phyloP scores from a whole-genome alignment of 2,888 invertebrate species.

The Chelonus formosanus region DNA sequence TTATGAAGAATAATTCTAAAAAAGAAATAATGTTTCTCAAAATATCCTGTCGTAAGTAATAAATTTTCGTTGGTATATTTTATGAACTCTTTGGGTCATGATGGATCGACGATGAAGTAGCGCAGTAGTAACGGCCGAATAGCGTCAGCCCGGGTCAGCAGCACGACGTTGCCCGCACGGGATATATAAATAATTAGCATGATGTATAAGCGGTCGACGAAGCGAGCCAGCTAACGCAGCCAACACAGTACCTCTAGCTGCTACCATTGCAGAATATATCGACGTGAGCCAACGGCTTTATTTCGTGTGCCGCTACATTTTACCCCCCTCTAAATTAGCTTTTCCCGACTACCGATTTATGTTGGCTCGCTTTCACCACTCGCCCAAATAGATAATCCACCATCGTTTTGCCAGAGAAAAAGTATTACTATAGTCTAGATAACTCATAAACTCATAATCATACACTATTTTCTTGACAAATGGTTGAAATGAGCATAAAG shows the following conservation, averaged over 20 bases:
- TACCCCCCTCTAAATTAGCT: slow-evolving; percentile 55
- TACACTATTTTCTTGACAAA: slow-evolving; percentile 26
- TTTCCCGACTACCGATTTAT: slow-evolving; percentile 51
- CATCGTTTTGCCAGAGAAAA: slow-evolving; percentile 25
- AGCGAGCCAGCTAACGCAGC: slow-evolving; percentile 32
- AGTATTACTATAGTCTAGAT: slow-evolving; percentile 19
- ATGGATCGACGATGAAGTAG: slow-evolving; percentile 35
- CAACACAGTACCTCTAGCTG: slow-evolving; percentile 27
- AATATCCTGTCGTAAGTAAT: slow-evolving; percentile 16
- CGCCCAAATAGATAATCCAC: slow-evolving; percentile 48
- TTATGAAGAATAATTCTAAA: background rate
- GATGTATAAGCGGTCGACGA: slow-evolving; percentile 51
- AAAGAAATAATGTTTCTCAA: background rate
- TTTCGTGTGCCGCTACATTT: slow-evolving; percentile 55
- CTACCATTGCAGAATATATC: slow-evolving; percentile 46
- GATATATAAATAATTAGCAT: slow-evolving; percentile 42
- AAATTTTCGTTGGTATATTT: slow-evolving; percentile 29
- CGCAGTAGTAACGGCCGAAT: slow-evolving; percentile 24
- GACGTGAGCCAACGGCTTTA: slow-evolving; percentile 54
- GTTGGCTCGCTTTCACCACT: slow-evolving; percentile 42
- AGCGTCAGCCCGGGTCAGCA: slow-evolving; percentile 30
- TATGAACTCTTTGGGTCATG: slow-evolving; percentile 29
- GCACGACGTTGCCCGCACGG: slow-evolving; percentile 36
- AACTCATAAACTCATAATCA: slow-evolving; percentile 23
- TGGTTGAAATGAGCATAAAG: too few relatives aligned